Evolutionary conservation across 1,140 invertebrate genomes (phyloP), one percentile per base, ranked within the genome.

Genomic region (Theocolax elegans): DNA sequence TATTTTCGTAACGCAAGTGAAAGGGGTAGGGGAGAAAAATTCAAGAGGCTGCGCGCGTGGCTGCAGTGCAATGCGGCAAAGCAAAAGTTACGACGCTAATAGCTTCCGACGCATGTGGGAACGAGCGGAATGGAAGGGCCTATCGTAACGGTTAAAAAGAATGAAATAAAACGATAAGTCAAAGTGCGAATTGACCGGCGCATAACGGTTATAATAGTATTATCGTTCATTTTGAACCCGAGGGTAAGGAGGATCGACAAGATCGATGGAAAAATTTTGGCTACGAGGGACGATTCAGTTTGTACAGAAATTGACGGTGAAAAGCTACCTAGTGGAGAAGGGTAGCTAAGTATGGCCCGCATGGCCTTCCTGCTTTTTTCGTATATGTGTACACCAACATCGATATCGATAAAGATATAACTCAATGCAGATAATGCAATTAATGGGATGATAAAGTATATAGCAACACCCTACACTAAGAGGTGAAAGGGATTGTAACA

Each of bases 41-140:
- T 29, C 17, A 17, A 49, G 59, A 48, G 10, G 19, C 42, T n/a
- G 35, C 9, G 42, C n/a, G 31, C 1, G 15, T 46, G 1, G 29
- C 19, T 15, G 13, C 48, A 15, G 25, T n/a, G 27, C 17, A 35
- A 35, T 6, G 19, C 29, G n/a, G 27, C 17, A 54, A 42, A 65
- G 23, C 35, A 65, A 56, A 56, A 54, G 38, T 54, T 54, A 25
- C 51, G 40, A 44, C 48, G 63, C 29, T 54, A 65, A 65, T 54
- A 29, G 48, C 56, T 59, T 59, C 35, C 21, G 62, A 46, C 35
- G 48, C 48, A 40, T 42, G 31, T 13, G 27, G 27, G 9, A 19
- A 19, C 17, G 60, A 44, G 1, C 4, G 21, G 21, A 44, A 42
- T 23, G 40, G 25, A 21, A 15, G 49, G 0, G 49, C 6, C 1